A percentile compares a stretch with the other conserved stretches of the same genome.
These are phyloP conservation scores for Andrena marginata DNA, from an alignment of 2,888 invertebrate genomes.

Conservation along the genomic window DNA sequence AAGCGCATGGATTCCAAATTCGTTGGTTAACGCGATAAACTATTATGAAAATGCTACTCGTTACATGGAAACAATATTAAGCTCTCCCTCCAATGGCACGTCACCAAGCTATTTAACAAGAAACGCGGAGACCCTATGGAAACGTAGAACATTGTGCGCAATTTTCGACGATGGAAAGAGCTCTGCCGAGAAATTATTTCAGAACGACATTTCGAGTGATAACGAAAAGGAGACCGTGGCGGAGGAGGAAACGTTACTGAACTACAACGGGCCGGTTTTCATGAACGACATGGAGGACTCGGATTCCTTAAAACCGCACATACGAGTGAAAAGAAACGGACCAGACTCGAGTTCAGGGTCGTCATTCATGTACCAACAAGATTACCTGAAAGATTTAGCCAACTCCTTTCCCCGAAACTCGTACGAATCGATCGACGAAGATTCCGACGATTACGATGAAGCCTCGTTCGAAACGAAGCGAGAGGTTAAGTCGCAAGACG, in stretches of 20 bases:
- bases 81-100: not conserved
- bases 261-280: slow-evolving; percentile 28
- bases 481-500: slow-evolving; percentile 26
- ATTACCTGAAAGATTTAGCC: slow-evolving; percentile 36
- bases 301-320: slow-evolving; percentile 42
- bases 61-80: not conserved
- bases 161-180: slow-evolving; percentile 4
- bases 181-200: too few species aligned
- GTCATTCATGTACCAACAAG: slow-evolving; percentile 3
- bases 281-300: slow-evolving; percentile 36
- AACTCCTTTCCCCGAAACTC: slow-evolving; percentile 49
- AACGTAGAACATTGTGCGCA: slow-evolving; percentile 25
- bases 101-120: not conserved
- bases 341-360: not conserved
- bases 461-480: slow-evolving; percentile 31
- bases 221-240: not conserved
- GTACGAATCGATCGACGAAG: slow-evolving; percentile 27
- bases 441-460: slow-evolving; percentile 24
- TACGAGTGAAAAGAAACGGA: slow-evolving; percentile 57
- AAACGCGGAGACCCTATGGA: slow-evolving; percentile 41
- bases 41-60: not conserved
- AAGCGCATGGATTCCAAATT: not conserved
- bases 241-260: slow-evolving; percentile 30
- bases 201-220: not conserved
- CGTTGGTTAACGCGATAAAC: not conserved